A percentile compares a stretch with the other conserved stretches of the same genome.
These are phyloP conservation scores for Caenorhabditis remanei DNA, from an alignment of 1,140 invertebrate species.

Conservation along the genomic window DNA sequence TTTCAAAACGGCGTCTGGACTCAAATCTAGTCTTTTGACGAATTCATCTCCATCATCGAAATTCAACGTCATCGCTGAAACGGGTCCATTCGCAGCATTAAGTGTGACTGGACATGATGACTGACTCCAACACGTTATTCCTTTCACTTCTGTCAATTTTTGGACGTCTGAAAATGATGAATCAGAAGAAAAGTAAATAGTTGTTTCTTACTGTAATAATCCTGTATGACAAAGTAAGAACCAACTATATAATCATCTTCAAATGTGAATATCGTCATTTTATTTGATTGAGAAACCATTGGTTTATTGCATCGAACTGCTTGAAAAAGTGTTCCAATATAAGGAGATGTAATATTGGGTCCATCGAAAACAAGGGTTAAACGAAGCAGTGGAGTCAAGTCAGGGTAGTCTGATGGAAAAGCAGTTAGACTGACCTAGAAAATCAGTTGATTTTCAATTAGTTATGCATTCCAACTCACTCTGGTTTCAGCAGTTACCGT, in stretches of 20 bases:
- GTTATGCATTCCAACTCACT: neutral
- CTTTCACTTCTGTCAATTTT: neutral
- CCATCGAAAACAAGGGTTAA: conserved; percentile 22
- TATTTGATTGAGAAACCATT: neutral
- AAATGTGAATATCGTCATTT: conserved; percentile 20
- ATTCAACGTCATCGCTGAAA: conserved; percentile 25
- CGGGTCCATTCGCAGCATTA: neutral
- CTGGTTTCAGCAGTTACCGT: conserved; percentile 24
- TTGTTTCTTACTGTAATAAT: conserved; percentile 4
- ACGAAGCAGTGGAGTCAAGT: conserved; percentile 15
- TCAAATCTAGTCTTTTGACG: conserved; percentile 9
- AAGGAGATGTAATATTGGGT: neutral
- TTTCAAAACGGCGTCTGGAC: conserved; percentile 2
- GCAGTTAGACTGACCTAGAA: conserved; percentile 1
- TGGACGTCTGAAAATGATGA: conserved; percentile 4
- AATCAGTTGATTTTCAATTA: neutral
- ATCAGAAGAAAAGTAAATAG: neutral
- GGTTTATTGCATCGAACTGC: neutral
- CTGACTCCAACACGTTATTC: conserved; percentile 13
- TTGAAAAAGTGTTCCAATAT: conserved; percentile 23
- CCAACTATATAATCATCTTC: neutral
- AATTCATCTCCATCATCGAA: neutral
- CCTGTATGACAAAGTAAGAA: neutral
- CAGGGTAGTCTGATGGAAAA: neutral
- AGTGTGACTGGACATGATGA: conserved; percentile 2